These are phyloP conservation scores for Suricata suricatta DNA, from an alignment of 2,113 vertebrate genomes.

Conservation along the genomic window DNA sequence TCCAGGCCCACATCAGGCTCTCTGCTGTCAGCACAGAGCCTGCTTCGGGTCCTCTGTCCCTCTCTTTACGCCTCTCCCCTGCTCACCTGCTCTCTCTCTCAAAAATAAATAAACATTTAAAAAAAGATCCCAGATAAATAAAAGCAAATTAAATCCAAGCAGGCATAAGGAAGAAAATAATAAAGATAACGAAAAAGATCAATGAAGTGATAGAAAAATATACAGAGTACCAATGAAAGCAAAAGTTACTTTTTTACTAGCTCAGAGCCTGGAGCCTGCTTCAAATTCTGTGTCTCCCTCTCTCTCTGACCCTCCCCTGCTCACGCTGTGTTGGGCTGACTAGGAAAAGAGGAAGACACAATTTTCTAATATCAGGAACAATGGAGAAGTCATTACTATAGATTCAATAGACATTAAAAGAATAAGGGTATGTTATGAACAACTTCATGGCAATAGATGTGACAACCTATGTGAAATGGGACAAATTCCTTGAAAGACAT, in stretches of 20 bases:
- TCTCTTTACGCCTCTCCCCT: too few species aligned
- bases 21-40: too few species aligned
- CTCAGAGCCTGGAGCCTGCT: too few species aligned
- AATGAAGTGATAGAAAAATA: not conserved
- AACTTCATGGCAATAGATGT: not conserved
- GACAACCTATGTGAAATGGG: not conserved
- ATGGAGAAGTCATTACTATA: not conserved
- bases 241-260: not conserved
- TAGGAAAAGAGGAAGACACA: not conserved
- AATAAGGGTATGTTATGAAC: not conserved
- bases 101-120: too few species aligned
- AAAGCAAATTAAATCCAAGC: not conserved
- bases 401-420: not conserved
- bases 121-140: not conserved
- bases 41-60: too few species aligned
- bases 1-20: too few species aligned
- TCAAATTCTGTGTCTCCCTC: too few species aligned
- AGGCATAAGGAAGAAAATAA: not conserved
- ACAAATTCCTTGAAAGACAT: not conserved
- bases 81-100: too few species aligned
- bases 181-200: not conserved
- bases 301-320: too few species aligned
- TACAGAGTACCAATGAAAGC: not conserved
- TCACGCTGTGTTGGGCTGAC: not conserved
- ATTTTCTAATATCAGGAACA: not conserved